Base-by-base conservation (phyloP, 2,113 vertebrate species). In the Tichodroma muraria region DNA sequence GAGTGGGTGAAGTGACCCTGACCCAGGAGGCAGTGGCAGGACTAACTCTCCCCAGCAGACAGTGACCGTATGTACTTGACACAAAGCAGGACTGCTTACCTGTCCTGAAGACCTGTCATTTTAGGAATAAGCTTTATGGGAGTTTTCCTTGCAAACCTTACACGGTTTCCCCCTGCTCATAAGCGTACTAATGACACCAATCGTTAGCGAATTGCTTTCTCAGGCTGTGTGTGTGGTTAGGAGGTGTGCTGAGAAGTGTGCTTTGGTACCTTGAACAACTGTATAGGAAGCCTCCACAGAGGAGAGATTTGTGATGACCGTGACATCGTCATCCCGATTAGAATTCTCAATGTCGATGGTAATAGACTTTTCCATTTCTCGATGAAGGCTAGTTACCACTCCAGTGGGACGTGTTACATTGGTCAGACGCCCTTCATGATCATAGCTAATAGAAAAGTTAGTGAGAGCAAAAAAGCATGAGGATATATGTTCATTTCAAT, bases 331-430 rank as follows among this genome's bases (percentile, higher is more conserved):
- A 47, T 99, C 99, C 69, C 99, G 98, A 97, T 99, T 99, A 92
- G 99, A 99, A 97, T 99, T 99, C 97, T 99, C 99, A 18, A 99
- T 99, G 97, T 99, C 99, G 53, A 99, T 99, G 97, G 99, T 99
- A 98, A 99, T 99, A 90, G 99, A 99, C 91, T 99, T 99, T 92
- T 99, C 99, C 89, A 99, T 99, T 96, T 99, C 99, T n/a, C 99
- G 98, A 97, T 99, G 99, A 88, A 99, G 98, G 87, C 99, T 99
- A 65, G 98, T 99, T 90, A 99, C 99, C 98, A 99, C 99, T 88
- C 99, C 99, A 3, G 99, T 99, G 60, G 99, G 99, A 94, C 99
- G 99, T 8, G 99, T 99, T 96, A 99, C 98, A 68, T 99, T 99
- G 96, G 99, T 99, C 96, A 99, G 97, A 77, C 99, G 98, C 72